Base-by-base conservation (phyloP, 2,888 invertebrate species). In the Amphipoea lucens region DNA sequence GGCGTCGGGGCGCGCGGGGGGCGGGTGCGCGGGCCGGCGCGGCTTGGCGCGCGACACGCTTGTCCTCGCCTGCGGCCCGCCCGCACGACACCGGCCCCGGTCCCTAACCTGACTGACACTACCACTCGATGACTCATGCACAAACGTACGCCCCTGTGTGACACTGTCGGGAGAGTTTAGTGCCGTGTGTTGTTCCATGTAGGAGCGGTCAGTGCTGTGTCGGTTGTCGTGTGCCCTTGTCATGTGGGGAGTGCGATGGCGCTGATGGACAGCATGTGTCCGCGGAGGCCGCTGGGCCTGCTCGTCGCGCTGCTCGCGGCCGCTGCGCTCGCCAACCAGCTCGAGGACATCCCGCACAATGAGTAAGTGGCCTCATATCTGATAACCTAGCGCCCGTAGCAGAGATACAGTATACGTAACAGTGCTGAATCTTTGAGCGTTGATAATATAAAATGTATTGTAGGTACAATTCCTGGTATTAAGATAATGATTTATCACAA, bases 311-410 rank as follows among this genome's bases (percentile, higher is more conserved):
- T 95, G 88, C 93, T 96, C 88, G 93, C 93, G 86, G 94, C 94
- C 76, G 92, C 92, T 84, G 94, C 94, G 89, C 91, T 97, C 90
- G 97, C 97, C 91, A 98, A 98, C 96, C 98, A 98, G 96, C 98
- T 98, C 93, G 98, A 98, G 97, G 98, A 98, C 95, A 98, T 98
- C 94, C 98, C 98, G 82, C 98, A 98, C 95, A 98, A 98, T 96
- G 98, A 98, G 98, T 98, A 97, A 98, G 98, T 88, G 17, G 12
- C 42, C 17, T 7, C 29, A 72, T 51, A 54, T 60, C 23, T 23
- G 74, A 68, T 79, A 76, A 72, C 74, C 42, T 78, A 71, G 20
- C 48, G 60, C 54, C 36, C 40, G n/a, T 23, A n/a, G 60, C 54
- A 66, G 42, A 48, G 4, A 66, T 14, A 62, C 63, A 20, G 12